Evolutionary conservation across 2,797 vertebrate species (phyloP), one percentile per base, ranked within the genome.

Genomic region (Tapera naevia): DNA sequence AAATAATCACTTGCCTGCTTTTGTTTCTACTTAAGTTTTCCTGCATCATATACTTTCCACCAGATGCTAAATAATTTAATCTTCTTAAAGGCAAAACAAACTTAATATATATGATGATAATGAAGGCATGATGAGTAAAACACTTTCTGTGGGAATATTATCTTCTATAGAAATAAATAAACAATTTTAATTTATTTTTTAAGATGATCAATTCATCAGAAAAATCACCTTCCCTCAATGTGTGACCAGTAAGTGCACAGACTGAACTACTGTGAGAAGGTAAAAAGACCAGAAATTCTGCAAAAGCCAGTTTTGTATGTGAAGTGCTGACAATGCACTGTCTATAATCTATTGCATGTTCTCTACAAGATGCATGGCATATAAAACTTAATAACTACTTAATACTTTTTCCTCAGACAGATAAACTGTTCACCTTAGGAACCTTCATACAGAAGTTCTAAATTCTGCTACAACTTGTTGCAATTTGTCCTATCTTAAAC

Each of bases 21-120:
- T 78, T 74, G 10, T 33, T 76, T 46, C 60, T 41, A 67, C 35
- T 82, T 43, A 27, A 78, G n/a, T 58, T 84, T 86, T 37, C 56
- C 86, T 82, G 28, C 35, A 32, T 72, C 72, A 35, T 6, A 23
- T 14, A n/a, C n/a, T 14, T 73, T 71, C 65, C 62, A 91, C 27
- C 64, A 88, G 45, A 30, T 12, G 80, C 33, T 65, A 65, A 83
- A 80, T 69, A 23, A 56, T 66, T 81, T 83, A 75, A 89, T 76
- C 62, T 70, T 62, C 82, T 84, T 71, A 79, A 95, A 93, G 53
- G 64, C 32, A 71, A 84, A 93, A n/a, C 33, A 91, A 82, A 73
- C 35, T 75, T 48, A 46, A 84, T 35, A 45, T 32, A 56, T 30
- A 54, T 15, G 25, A 66, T 51, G 54, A 50, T 57, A 75, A 66